A percentile compares a stretch with the other conserved stretches of the same genome.
Conservation (phyloP, 2,113 vertebrate species). For the Speoplatyrhinus poulsoni region DNA sequence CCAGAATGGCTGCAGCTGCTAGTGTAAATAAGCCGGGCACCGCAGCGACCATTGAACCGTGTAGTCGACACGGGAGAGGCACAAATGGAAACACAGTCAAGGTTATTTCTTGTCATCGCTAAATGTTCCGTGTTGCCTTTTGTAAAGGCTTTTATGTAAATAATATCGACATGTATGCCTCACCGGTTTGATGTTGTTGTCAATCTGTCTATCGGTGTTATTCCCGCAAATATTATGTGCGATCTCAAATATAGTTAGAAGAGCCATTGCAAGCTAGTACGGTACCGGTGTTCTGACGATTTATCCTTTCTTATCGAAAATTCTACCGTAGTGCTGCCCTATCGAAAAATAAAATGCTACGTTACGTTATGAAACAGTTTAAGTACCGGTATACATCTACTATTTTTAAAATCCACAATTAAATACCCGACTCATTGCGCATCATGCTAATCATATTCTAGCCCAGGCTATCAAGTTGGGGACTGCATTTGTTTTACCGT, state of each 20-base stretch:
- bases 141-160: background rate
- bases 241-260: background rate
- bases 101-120: constrained; percentile 41
- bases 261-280: background rate
- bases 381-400: no score
- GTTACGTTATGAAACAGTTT: no score
- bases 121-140: background rate
- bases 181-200: background rate
- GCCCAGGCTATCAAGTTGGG: no score
- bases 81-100: constrained; percentile 78
- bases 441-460: no score
- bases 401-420: no score
- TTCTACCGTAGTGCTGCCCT: no score
- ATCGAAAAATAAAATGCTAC: no score
- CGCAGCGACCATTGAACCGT: constrained; percentile 72
- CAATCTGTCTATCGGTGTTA: background rate
- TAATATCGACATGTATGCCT: background rate
- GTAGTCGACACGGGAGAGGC: constrained; percentile 75
- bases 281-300: background rate
- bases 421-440: no score
- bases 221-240: background rate
- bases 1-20: constrained; percentile 62
- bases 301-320: no score
- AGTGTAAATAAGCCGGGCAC: constrained; percentile 84
- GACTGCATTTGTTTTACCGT: no score